Percentiles rank a stretch among this genome's conserved stretches.
phyloP scores from a whole-genome alignment of 2,113 vertebrate genomes.

The Trochalopteron elliotii region DNA sequence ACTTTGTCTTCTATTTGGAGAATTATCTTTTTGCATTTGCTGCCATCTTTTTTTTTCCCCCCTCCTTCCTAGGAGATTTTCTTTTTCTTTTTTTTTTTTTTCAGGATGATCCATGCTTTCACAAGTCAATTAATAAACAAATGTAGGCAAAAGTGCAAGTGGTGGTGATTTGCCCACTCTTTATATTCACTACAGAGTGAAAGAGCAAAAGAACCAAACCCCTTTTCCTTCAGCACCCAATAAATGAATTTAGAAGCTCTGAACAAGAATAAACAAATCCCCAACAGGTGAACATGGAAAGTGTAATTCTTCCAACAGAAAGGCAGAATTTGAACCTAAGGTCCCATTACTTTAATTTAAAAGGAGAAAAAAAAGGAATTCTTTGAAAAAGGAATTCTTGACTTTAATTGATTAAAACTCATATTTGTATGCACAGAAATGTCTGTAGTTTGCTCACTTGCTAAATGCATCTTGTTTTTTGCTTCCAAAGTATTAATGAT shows the following conservation, averaged over 20 bases:
- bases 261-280: neutral
- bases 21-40: constrained; percentile 19
- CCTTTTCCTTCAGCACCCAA: neutral
- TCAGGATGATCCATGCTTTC: neutral
- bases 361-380: neutral
- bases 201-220: neutral
- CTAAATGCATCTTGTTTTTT: neutral
- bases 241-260: neutral
- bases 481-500: neutral
- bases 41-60: neutral
- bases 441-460: neutral
- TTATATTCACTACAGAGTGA: neutral
- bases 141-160: neutral
- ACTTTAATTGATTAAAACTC: neutral
- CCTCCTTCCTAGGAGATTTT: neutral
- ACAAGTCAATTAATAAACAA: neutral
- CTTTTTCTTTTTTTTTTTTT: neutral
- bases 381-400: neutral
- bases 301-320: neutral
- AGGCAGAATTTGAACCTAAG: neutral
- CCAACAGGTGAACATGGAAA: neutral
- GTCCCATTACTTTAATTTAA: neutral
- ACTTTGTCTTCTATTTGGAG: constrained; percentile 59
- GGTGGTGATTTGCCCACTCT: neutral
- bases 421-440: neutral